Evolutionary conservation across 2,888 invertebrate genomes (phyloP).

Genomic region (Habroteleia sp.): DNA sequence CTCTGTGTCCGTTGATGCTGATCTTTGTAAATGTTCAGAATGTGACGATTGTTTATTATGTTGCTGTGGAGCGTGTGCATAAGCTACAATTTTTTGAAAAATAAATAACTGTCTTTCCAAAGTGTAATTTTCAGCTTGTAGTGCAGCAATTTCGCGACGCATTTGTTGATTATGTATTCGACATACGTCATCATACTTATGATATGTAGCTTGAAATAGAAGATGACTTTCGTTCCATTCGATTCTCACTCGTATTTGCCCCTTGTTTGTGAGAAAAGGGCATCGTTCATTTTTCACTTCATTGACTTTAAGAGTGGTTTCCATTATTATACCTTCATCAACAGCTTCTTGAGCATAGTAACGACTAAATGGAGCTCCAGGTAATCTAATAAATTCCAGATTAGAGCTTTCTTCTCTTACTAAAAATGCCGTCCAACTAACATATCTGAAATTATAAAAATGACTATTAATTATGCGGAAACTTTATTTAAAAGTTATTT

Average conservation of each 20-base stretch:
- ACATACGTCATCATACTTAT: slow-evolving; percentile 91
- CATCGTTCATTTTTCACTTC: slow-evolving; percentile 87
- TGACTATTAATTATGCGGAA: no score
- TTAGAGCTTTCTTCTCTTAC: slow-evolving; percentile 84
- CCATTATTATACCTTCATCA: slow-evolving; percentile 91
- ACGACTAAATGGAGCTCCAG: slow-evolving; percentile 88
- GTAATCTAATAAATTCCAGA: slow-evolving; percentile 85
- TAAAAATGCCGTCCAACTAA: slow-evolving; percentile 88
- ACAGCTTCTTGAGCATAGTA: slow-evolving; percentile 90
- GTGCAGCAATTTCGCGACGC: slow-evolving; percentile 89
- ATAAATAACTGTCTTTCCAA: slow-evolving; percentile 91
- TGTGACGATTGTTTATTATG: slow-evolving; percentile 67
- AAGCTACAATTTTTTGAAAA: slow-evolving; percentile 90
- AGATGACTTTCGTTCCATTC: slow-evolving; percentile 92
- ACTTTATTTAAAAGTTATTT: no score
- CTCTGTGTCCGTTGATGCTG: slow-evolving; percentile 86
- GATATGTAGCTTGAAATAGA: slow-evolving; percentile 90
- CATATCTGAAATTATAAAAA: slow-evolving; percentile 83
- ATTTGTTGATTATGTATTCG: slow-evolving; percentile 86
- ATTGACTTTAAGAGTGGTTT: slow-evolving; percentile 88
- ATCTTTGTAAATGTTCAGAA: slow-evolving; percentile 76
- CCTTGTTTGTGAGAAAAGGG: slow-evolving; percentile 87
- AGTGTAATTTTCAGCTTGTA: slow-evolving; percentile 92
- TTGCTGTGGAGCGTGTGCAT: slow-evolving; percentile 84
- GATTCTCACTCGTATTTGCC: slow-evolving; percentile 88